Evolutionary conservation across 2,113 vertebrate species (phyloP).

Genomic region (Orycteropus afer): DNA sequence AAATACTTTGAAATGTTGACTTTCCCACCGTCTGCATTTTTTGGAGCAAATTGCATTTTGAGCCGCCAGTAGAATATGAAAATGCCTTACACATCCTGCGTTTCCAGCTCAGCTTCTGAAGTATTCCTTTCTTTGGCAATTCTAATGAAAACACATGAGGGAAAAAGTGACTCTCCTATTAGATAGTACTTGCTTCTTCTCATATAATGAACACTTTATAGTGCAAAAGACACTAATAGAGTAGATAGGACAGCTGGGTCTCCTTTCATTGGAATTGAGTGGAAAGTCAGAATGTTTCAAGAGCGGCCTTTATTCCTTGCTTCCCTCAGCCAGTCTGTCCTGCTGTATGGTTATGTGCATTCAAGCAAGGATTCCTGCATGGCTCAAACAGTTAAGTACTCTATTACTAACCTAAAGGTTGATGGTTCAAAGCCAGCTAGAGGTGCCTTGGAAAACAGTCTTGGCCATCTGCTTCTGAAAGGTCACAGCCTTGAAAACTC

Average conservation of each 20-base stretch:
- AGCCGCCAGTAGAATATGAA: slow-evolving; percentile 69
- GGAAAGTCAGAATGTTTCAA: slow-evolving; percentile 32
- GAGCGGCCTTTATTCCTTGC: not conserved
- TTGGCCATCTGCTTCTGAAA: not conserved
- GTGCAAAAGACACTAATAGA: slow-evolving; percentile 52
- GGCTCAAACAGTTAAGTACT: not conserved
- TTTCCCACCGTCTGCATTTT: slow-evolving; percentile 64
- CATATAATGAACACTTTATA: slow-evolving; percentile 71
- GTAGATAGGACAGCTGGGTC: slow-evolving; percentile 17
- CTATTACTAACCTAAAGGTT: not conserved
- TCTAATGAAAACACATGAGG: slow-evolving; percentile 75
- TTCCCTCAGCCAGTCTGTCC: not conserved
- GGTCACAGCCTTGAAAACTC: not conserved
- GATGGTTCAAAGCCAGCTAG: not conserved
- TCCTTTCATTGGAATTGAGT: not conserved
- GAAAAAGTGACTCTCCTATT: slow-evolving; percentile 67
- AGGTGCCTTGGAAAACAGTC: not conserved
- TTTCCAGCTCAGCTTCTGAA: slow-evolving; percentile 66
- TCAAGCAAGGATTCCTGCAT: not conserved
- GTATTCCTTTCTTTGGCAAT: slow-evolving; percentile 67
- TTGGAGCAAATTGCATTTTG: slow-evolving; percentile 76
- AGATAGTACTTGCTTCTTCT: slow-evolving; percentile 69
- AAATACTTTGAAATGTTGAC: slow-evolving; percentile 46
- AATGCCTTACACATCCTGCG: slow-evolving; percentile 67
- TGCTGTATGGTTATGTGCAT: not conserved